Conservation (phyloP, 2,113 vertebrate species). For the Trochalopteron elliotii region DNA sequence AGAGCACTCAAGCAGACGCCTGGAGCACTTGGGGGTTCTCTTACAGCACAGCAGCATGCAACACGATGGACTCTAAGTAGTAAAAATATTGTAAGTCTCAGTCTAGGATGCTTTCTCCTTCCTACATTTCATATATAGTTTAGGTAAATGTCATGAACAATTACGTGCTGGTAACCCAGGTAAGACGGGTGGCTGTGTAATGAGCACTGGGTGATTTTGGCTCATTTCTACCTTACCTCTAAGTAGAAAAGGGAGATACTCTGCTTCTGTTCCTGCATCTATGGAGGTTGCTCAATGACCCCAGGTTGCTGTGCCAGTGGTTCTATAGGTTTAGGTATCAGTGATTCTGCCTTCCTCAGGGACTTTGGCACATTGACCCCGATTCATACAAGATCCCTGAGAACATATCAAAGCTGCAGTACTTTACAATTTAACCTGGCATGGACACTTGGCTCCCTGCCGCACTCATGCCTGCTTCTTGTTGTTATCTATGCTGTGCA, state of each 20-base stretch:
- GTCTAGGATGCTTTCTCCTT: constrained; percentile 16
- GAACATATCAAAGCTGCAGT: constrained; percentile 59
- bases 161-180: background rate
- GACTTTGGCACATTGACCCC: constrained; percentile 57
- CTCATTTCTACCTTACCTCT: constrained; percentile 45
- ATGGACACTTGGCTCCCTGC: background rate
- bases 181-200: background rate
- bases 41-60: constrained; percentile 67
- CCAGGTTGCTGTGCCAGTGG: constrained; percentile 39
- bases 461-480: constrained; percentile 82
- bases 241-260: constrained; percentile 56
- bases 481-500: constrained; percentile 75
- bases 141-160: constrained; percentile 30
- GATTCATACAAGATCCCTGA: constrained; percentile 75
- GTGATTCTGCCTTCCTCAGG: constrained; percentile 69
- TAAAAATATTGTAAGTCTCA: background rate
- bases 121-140: background rate
- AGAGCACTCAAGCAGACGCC: constrained; percentile 18
- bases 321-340: constrained; percentile 17
- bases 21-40: constrained; percentile 47
- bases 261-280: constrained; percentile 29
- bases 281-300: constrained; percentile 39
- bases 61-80: constrained; percentile 18
- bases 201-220: constrained; percentile 39
- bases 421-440: background rate